Percentiles rank a stretch among this genome's conserved stretches.
Conservation (phyloP, 2,113 vertebrate genomes). For the Todiramphus saurophagus region DNA sequence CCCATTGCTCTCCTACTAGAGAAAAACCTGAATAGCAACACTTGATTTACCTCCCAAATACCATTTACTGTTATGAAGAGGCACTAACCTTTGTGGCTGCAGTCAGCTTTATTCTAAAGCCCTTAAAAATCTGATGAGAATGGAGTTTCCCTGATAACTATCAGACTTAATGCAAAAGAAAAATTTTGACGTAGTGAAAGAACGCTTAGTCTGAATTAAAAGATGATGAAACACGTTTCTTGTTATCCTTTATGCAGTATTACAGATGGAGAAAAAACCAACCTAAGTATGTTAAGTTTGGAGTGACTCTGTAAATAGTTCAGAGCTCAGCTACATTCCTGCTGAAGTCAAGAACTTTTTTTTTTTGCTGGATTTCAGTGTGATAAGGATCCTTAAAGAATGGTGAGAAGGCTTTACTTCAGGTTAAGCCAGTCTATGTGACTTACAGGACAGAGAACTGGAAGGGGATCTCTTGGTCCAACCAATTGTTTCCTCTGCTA, state of each 20-base stretch:
- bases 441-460: neutral
- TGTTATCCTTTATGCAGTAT: neutral
- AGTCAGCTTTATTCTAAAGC: neutral
- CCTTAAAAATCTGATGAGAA: neutral
- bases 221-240: neutral
- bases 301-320: neutral
- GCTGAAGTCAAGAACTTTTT: neutral
- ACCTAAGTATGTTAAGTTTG: neutral
- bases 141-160: neutral
- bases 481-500: neutral
- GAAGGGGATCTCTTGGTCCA: neutral
- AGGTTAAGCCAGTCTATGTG: neutral
- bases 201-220: neutral
- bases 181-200: neutral
- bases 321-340: neutral
- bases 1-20: neutral
- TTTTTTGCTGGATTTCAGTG: neutral
- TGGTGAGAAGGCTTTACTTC: neutral
- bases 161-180: neutral
- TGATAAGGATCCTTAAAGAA: neutral
- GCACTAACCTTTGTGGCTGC: neutral
- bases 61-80: neutral
- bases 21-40: neutral
- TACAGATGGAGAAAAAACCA: neutral
- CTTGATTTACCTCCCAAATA: neutral